These are phyloP conservation scores for Anticlea derivata DNA, from an alignment of 2,888 invertebrate genomes.

Conservation along the genomic window DNA sequence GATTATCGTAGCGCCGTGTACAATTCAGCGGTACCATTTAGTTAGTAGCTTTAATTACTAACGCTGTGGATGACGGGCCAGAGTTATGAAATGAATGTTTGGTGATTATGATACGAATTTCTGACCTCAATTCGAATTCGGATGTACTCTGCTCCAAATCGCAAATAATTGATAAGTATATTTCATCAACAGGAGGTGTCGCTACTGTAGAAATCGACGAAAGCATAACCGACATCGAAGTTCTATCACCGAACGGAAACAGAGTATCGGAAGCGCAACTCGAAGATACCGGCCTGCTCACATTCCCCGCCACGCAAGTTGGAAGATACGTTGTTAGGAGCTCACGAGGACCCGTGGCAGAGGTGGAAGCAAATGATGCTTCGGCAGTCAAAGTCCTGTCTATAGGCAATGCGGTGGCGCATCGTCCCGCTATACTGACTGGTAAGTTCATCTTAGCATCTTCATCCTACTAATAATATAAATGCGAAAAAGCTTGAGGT, in stretches of 20 bases:
- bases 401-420: constrained; percentile 90
- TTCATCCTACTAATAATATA: too few species aligned
- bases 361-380: constrained; percentile 92
- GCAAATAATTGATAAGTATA: too few species aligned
- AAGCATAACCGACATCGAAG: constrained; percentile 86
- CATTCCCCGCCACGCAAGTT: constrained; percentile 90
- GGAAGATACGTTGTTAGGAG: constrained; percentile 89
- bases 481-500: too few species aligned
- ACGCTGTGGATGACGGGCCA: too few species aligned
- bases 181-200: constrained; percentile 60
- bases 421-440: constrained; percentile 91
- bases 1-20: too few species aligned
- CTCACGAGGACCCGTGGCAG: constrained; percentile 65
- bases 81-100: too few species aligned
- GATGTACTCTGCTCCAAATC: too few species aligned
- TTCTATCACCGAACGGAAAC: constrained; percentile 86
- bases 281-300: constrained; percentile 85
- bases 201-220: constrained; percentile 86
- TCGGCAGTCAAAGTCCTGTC: constrained; percentile 88
- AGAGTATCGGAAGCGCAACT: constrained; percentile 85
- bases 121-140: too few species aligned
- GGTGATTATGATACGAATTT: too few species aligned
- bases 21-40: too few species aligned
- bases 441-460: constrained; percentile 64
- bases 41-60: too few species aligned